Evolutionary conservation across 2,797 vertebrate genomes (phyloP), one percentile per base, ranked within the genome.

Genomic region (Hoplostethus atlanticus): DNA sequence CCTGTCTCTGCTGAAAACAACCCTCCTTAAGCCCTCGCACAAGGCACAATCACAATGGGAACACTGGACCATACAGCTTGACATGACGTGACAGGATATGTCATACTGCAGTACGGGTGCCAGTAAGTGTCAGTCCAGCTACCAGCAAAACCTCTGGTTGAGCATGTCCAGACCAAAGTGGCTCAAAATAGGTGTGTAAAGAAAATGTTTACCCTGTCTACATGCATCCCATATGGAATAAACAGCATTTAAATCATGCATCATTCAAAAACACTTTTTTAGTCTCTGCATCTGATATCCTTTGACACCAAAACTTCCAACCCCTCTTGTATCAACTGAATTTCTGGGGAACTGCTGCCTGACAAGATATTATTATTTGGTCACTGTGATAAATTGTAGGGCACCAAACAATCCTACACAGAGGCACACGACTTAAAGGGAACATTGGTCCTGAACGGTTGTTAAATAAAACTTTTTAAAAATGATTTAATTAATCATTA

Each of bases 21-120:
- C 73, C 53, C 85, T 67, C 64, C 76, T 60, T 87, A 85, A 89
- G 84, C 83, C 64, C 47, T 59, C 1, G 59, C 54, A 76, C 77
- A 82, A 73, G 73, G 70, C 83, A 52, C 56, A 46, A 57, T 51
- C 62, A 73, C 60, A 59, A 57, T 68, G 61, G 52, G 64, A 59
- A 69, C 65, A 34, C 25, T 50, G 31, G 58, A 56, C 40, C 54
- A 21, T 56, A 30, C 0, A n/a, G 25, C 63, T 64, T 46, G 44
- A 52, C 71, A 28, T 17, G 12, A 16, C 21, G 65, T 70, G 71
- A 21, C 21, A 21, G 21, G 57, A 40, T 58, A 63, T 48, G 68
- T 61, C 58, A 55, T 64, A 50, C 51, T 48, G 66, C 66, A 56
- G 40, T 50, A 3, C 36, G 34, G 34, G 72, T 17, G 36, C 21